A percentile compares a stretch with the other conserved stretches of the same genome.
phyloP scores from a whole-genome alignment of 2,113 vertebrate species.

The Urocynchramus pylzowi region DNA sequence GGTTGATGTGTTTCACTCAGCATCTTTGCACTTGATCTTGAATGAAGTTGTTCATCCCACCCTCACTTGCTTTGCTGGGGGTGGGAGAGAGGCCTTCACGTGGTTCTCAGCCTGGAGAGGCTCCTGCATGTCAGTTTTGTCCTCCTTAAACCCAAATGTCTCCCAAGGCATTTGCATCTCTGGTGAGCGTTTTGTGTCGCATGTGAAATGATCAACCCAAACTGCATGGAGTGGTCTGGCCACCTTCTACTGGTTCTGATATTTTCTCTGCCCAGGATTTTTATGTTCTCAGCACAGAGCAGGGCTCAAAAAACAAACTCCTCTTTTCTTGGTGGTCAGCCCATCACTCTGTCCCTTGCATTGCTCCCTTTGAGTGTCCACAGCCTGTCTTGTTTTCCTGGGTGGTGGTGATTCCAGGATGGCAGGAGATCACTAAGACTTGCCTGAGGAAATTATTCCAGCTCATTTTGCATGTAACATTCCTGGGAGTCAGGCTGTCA shows the following conservation, averaged over 20 bases:
- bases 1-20: not conserved
- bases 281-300: not conserved
- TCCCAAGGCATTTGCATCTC: not conserved
- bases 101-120: not conserved
- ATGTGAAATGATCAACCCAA: not conserved
- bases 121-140: constrained; percentile 45
- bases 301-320: not conserved
- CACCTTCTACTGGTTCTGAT: not conserved
- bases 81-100: not conserved
- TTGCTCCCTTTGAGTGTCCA: not conserved
- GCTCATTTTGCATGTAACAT: constrained; percentile 49
- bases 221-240: constrained; percentile 1
- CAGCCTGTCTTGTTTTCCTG: not conserved
- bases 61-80: constrained; percentile 6
- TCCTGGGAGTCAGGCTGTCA: not conserved
- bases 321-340: not conserved
- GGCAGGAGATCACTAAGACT: not conserved
- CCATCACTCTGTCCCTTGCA: not conserved
- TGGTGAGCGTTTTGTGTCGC: not conserved
- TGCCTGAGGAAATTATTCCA: not conserved
- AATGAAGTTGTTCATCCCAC: constrained; percentile 6
- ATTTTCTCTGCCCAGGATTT: not conserved
- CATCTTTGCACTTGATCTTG: constrained; percentile 27
- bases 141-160: not conserved
- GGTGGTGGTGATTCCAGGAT: not conserved